phyloP scores from a whole-genome alignment of 2,888 invertebrate species.

The Emmelina monodactyla region DNA sequence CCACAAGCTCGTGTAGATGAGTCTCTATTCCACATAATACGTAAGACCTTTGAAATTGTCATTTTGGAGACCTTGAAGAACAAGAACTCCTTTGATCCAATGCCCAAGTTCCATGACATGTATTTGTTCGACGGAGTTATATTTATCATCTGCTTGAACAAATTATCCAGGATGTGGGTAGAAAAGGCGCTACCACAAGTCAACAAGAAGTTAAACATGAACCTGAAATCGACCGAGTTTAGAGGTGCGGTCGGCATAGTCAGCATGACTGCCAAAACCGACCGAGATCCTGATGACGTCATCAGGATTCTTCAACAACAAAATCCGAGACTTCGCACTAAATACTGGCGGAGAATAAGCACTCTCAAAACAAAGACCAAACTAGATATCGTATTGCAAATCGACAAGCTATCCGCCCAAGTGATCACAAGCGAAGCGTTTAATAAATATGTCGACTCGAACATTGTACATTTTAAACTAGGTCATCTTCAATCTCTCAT shows the following conservation, averaged over 20 bases:
- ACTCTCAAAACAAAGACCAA: conserved; percentile 29
- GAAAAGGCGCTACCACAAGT: conserved; percentile 26
- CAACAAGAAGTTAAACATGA: conserved; percentile 26
- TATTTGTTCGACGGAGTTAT: conserved; percentile 54
- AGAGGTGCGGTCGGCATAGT: conserved; percentile 54
- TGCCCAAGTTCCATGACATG: conserved; percentile 45
- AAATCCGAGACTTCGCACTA: conserved; percentile 44
- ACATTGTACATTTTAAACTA: conserved; percentile 34
- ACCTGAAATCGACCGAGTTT: conserved; percentile 44
- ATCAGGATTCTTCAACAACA: conserved; percentile 35
- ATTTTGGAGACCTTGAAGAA: conserved; percentile 23
- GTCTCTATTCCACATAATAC: conserved; percentile 31
- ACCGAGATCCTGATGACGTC: conserved; percentile 33
- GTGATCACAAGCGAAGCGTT: conserved; percentile 36
- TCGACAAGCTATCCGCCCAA: conserved; percentile 50
- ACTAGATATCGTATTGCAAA: conserved; percentile 42
- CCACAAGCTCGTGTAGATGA: conserved; percentile 48
- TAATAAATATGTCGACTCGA: conserved; percentile 29
- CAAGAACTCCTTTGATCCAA: conserved; percentile 19
- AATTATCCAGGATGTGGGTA: conserved; percentile 34
- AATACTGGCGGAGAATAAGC: conserved; percentile 49
- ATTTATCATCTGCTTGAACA: conserved; percentile 43
- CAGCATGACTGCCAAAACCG: conserved; percentile 37
- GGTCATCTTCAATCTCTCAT: conserved; percentile 43
- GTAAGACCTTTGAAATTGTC: conserved; percentile 35